Conservation (phyloP, 1,140 invertebrate species). For the Drosophila sucinea region DNA sequence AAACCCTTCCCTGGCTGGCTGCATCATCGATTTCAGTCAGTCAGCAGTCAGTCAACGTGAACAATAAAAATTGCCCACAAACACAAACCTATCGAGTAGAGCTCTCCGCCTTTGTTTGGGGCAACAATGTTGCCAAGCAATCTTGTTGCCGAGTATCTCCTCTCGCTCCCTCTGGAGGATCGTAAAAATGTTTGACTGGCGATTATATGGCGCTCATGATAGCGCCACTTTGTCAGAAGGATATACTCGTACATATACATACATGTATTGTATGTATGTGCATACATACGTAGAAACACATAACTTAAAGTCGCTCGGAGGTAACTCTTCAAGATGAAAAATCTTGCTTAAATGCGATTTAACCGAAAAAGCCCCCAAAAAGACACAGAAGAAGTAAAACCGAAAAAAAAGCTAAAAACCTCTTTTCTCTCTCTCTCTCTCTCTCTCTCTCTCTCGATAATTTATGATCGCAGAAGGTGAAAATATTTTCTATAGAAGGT, state of each 20-base stretch:
- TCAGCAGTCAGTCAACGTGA: conserved; percentile 52
- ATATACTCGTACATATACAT: background rate
- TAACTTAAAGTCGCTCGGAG: conserved; percentile 4
- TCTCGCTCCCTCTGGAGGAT: conserved; percentile 29
- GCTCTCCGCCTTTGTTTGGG: conserved; percentile 21
- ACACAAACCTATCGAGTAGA: conserved; percentile 18
- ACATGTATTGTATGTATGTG: too few relatives aligned
- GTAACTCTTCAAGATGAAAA: conserved; percentile 8
- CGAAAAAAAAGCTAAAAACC: background rate
- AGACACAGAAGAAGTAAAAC: conserved; percentile 10
- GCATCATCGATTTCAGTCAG: conserved; percentile 75
- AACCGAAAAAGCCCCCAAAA: conserved; percentile 3
- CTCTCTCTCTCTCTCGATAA: conserved; percentile 60
- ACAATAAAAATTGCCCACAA: conserved; percentile 74
- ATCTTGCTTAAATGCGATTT: background rate
- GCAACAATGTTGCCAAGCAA: conserved; percentile 68
- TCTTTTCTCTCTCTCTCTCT: conserved; percentile 25
- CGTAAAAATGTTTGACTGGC: conserved; percentile 80
- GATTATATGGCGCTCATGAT: conserved; percentile 77
- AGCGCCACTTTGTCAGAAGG: conserved; percentile 70
- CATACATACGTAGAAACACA: background rate
- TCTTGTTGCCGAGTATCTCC: conserved; percentile 20
- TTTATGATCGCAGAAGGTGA: conserved; percentile 74
- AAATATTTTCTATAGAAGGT: conserved; percentile 82
- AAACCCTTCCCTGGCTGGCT: conserved; percentile 27